Conservation (phyloP, 2,113 vertebrate genomes). For the Panthera leo region DNA sequence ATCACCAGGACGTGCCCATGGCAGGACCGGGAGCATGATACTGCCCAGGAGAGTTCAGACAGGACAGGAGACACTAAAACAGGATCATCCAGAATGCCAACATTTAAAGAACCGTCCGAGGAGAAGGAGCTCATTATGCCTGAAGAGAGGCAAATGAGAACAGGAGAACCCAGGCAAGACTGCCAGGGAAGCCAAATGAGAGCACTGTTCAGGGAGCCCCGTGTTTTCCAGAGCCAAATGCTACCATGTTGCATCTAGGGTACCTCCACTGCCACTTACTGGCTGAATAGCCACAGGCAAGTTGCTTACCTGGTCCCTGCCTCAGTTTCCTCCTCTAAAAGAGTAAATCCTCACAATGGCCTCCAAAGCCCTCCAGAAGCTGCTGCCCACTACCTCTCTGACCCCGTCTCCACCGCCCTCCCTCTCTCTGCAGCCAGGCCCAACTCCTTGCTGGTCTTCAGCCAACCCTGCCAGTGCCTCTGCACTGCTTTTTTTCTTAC, state of each 20-base stretch:
- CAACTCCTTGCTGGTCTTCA: neutral
- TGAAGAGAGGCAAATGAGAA: neutral
- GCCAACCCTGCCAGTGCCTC: neutral
- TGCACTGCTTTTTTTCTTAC: neutral
- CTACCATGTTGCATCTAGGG: neutral
- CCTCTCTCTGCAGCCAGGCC: too few species aligned
- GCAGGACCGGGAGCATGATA: neutral
- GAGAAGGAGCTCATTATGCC: too few species aligned
- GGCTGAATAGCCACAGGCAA: neutral
- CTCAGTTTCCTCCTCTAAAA: neutral
- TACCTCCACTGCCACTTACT: too few species aligned
- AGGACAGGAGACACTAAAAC: neutral
- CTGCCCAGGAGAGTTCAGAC: neutral
- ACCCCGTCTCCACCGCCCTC: fast-evolving
- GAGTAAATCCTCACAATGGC: neutral
- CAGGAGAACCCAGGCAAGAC: neutral
- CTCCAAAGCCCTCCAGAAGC: neutral
- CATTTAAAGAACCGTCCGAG: neutral
- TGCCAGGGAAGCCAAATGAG: neutral
- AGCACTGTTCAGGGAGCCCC: neutral
- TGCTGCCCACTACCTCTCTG: neutral
- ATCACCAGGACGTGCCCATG: neutral
- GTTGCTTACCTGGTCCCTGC: neutral
- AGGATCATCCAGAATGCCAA: neutral
- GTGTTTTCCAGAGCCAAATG: fast-evolving